These are phyloP conservation scores for Corythornis leucogaster DNA, from an alignment of 2,797 vertebrate species.

Conservation along the genomic window DNA sequence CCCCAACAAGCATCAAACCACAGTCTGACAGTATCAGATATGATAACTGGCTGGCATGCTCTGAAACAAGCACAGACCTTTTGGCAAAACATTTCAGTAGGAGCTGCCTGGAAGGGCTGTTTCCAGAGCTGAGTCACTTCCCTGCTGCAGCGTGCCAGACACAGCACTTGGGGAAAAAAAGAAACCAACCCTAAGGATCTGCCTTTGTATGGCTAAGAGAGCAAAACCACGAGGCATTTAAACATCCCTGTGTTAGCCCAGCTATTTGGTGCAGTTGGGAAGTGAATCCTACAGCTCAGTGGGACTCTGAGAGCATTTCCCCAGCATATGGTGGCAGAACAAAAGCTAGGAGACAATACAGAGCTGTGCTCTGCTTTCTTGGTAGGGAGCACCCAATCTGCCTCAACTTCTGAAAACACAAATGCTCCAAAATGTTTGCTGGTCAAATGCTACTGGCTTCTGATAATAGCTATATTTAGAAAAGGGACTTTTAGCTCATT, in stretches of 20 bases:
- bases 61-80: slow-evolving; percentile 24
- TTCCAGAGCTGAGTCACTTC: slow-evolving; percentile 47
- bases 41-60: not conserved
- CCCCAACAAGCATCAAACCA: not conserved
- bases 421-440: not conserved
- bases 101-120: slow-evolving; percentile 32
- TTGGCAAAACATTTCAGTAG: slow-evolving; percentile 27
- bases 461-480: not conserved
- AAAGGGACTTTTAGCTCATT: not conserved
- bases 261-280: slow-evolving; percentile 44
- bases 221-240: not conserved
- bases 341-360: slow-evolving; percentile 59
- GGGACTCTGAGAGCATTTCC: not conserved
- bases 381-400: not conserved
- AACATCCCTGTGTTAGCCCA: not conserved
- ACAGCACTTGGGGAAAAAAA: not conserved
- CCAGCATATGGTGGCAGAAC: slow-evolving; percentile 36
- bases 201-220: not conserved
- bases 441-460: not conserved
- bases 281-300: not conserved
- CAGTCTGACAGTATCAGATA: slow-evolving; percentile 27
- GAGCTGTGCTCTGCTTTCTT: not conserved
- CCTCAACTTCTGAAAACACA: not conserved
- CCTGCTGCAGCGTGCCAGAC: slow-evolving; percentile 1
- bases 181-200: not conserved